Evolutionary conservation across 2,888 invertebrate species (phyloP).

Genomic region (Silvanus unidentatus): DNA sequence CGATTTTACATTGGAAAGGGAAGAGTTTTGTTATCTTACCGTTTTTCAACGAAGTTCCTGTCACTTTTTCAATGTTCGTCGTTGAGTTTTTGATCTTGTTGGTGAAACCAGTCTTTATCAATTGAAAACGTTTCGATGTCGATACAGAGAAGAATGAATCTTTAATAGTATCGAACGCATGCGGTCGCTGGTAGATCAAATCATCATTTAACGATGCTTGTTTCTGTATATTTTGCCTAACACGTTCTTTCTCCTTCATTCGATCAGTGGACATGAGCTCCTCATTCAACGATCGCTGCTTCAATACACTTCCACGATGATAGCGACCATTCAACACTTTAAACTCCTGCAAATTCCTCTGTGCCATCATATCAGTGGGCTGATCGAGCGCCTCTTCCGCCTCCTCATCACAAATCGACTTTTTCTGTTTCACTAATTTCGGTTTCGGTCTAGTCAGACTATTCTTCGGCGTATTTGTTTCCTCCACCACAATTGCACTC

Average conservation of each 20-base stretch:
- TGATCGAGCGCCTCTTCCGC: constrained; percentile 59
- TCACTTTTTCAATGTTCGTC: constrained; percentile 77
- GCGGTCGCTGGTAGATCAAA: constrained; percentile 64
- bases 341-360: constrained; percentile 61
- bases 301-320: constrained; percentile 57
- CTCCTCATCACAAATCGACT: constrained; percentile 70
- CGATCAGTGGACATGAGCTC: constrained; percentile 85
- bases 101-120: constrained; percentile 75
- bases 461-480: constrained; percentile 25
- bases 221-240: constrained; percentile 79
- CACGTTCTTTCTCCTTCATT: constrained; percentile 72
- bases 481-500: neutral
- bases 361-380: constrained; percentile 64
- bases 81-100: constrained; percentile 78
- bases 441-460: constrained; percentile 50
- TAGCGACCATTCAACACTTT: constrained; percentile 47
- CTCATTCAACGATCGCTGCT: constrained; percentile 84
- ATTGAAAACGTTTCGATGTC: constrained; percentile 68
- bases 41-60: constrained; percentile 61
- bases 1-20: too few relatives aligned
- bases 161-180: constrained; percentile 63
- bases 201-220: constrained; percentile 87
- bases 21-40: constrained; percentile 14
- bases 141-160: constrained; percentile 70
- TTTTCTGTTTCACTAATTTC: constrained; percentile 78